Conservation (phyloP, 2,113 vertebrate genomes). For the Thunnus maccoyii region DNA sequence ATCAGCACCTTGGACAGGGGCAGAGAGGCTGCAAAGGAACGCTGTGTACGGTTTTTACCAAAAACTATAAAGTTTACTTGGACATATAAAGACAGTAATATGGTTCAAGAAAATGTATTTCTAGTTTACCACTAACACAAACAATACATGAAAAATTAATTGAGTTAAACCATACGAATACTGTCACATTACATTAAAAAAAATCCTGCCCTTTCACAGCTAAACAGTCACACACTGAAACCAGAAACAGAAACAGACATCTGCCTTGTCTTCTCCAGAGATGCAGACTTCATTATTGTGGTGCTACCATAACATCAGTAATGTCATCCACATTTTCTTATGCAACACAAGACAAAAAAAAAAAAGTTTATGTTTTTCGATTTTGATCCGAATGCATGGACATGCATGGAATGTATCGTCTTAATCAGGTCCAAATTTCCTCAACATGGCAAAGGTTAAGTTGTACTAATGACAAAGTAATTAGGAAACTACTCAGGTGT, state of each 20-base stretch:
- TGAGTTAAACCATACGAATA: neutral
- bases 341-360: neutral
- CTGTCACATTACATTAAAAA: no score
- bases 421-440: neutral
- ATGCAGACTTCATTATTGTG: neutral
- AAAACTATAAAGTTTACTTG: neutral
- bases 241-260: no score
- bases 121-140: neutral
- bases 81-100: neutral
- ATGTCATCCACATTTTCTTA: neutral
- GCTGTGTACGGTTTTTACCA: neutral
- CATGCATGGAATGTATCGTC: neutral
- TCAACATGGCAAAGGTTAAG: slow-evolving; percentile 35
- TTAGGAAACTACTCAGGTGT: slow-evolving; percentile 68
- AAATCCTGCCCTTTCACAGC: no score
- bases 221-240: no score
- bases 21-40: neutral
- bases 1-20: slow-evolving; percentile 69
- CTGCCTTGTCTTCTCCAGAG: neutral
- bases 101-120: neutral
- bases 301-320: neutral
- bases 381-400: neutral
- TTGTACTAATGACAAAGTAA: slow-evolving; percentile 64
- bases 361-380: neutral
- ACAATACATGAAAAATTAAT: no score